Percentiles rank a stretch among this genome's conserved stretches.
Conservation (phyloP, 2,888 invertebrate genomes). For the Yponomeuta evonymella region DNA sequence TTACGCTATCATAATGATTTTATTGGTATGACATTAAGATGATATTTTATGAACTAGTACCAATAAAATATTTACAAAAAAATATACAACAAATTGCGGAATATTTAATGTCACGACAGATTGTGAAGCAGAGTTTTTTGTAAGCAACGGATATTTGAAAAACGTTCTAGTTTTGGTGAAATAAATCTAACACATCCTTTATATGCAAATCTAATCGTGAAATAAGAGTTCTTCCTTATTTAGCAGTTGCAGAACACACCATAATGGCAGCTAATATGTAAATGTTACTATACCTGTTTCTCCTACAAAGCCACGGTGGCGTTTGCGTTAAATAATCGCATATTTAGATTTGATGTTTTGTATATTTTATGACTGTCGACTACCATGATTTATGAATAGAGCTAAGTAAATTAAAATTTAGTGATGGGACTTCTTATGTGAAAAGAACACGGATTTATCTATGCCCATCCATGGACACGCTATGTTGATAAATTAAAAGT, state of each 20-base stretch:
- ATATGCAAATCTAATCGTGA: constrained; percentile 7
- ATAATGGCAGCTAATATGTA: constrained; percentile 1
- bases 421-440: too few relatives aligned
- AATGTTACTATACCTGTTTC: background rate
- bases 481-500: too few relatives aligned
- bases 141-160: background rate
- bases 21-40: background rate
- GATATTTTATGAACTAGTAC: background rate
- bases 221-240: constrained; percentile 9
- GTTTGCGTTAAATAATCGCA: constrained; percentile 1
- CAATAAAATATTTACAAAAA: background rate
- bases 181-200: background rate
- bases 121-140: background rate
- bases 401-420: background rate
- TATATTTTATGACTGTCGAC: background rate
- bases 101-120: background rate
- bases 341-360: background rate
- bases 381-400: constrained; percentile 3
- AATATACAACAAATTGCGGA: background rate
- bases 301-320: background rate
- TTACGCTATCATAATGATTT: background rate
- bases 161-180: background rate
- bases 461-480: too few relatives aligned
- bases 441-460: too few relatives aligned
- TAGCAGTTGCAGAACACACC: background rate